Evolutionary conservation across 2,888 invertebrate genomes (phyloP).

Genomic region (Caenorhabditis doughertyi): DNA sequence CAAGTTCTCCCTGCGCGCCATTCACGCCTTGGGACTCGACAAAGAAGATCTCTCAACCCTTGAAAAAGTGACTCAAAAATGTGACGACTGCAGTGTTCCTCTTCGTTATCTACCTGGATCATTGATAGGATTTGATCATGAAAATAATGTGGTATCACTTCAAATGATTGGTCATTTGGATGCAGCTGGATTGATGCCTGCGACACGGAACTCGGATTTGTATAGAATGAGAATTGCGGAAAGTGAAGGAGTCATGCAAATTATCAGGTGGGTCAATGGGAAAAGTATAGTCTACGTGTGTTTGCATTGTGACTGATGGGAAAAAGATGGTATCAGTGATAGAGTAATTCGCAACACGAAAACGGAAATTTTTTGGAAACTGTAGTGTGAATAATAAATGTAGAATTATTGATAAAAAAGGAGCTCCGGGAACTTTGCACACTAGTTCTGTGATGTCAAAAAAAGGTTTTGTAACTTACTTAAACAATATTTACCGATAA

Average conservation of each 20-base stretch:
- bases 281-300: constrained; percentile 23
- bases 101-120: constrained; percentile 75
- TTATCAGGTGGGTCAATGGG: constrained; percentile 61
- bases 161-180: constrained; percentile 78
- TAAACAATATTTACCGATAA: too few species aligned
- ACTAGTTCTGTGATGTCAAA: too few species aligned
- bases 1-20: constrained; percentile 74
- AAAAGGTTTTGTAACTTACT: too few species aligned
- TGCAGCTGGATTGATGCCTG: constrained; percentile 74
- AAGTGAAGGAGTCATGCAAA: constrained; percentile 80
- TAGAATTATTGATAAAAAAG: too few species aligned
- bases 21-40: constrained; percentile 76
- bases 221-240: constrained; percentile 79
- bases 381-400: too few species aligned
- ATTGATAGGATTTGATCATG: constrained; percentile 77
- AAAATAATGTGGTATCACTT: constrained; percentile 76
- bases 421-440: too few species aligned
- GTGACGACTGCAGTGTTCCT: constrained; percentile 70
- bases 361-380: too few species aligned
- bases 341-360: neutral
- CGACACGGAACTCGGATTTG: constrained; percentile 74
- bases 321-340: neutral
- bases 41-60: constrained; percentile 72
- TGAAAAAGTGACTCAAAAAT: constrained; percentile 73
- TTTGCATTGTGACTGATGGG: constrained; percentile 29